These are phyloP conservation scores for Coracopsis vasa DNA, from an alignment of 2,113 vertebrate genomes.

Conservation along the genomic window DNA sequence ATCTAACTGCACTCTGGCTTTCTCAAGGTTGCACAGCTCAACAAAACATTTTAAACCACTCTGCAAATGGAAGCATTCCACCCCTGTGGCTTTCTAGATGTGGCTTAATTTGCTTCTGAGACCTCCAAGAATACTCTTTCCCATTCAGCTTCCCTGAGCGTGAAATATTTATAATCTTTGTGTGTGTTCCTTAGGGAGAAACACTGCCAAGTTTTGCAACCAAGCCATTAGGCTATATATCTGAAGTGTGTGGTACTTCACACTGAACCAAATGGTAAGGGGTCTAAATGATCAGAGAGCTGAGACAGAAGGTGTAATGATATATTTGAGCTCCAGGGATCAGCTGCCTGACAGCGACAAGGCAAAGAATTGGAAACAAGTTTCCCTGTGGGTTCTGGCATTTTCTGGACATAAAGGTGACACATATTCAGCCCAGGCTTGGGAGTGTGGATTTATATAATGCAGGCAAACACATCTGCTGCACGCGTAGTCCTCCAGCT, in stretches of 20 bases:
- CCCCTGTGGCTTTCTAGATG: not conserved
- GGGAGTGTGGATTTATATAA: constrained; percentile 54
- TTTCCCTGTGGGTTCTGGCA: constrained; percentile 17
- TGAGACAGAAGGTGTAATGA: constrained; percentile 36
- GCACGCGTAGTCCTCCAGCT: not conserved
- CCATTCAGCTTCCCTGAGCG: not conserved
- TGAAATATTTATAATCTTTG: not conserved
- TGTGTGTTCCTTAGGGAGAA: not conserved
- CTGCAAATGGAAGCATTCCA: not conserved
- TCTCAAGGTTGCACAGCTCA: not conserved
- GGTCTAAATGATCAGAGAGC: not conserved
- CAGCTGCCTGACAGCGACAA: not conserved
- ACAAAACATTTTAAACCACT: not conserved
- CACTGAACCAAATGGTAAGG: not conserved
- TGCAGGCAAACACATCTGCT: constrained; percentile 64
- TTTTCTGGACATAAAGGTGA: constrained; percentile 55
- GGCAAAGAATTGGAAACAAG: not conserved
- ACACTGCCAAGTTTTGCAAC: not conserved
- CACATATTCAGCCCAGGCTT: not conserved
- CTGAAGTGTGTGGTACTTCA: not conserved
- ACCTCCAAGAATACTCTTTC: not conserved
- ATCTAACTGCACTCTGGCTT: not conserved
- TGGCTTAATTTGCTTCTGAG: not conserved
- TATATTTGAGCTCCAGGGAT: not conserved
- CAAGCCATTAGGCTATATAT: not conserved